Evolutionary conservation across 2,888 invertebrate species (phyloP).

Genomic region (Ferrisia virgata): DNA sequence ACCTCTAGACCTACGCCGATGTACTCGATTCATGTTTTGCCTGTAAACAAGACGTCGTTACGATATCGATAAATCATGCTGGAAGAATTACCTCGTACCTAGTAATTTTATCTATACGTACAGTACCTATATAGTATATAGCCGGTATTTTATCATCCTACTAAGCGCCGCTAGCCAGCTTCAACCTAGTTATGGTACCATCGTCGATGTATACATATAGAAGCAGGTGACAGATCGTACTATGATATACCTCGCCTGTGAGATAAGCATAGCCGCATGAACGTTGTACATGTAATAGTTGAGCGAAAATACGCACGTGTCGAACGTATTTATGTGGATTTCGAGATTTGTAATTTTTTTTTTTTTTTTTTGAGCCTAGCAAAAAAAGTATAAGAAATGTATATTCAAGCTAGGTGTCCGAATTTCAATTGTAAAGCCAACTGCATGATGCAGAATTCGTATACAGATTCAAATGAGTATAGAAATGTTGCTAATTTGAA

Average conservation of each 20-base stretch:
- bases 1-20: not conserved
- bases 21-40: not conserved
- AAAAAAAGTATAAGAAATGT: no score
- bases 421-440: no score
- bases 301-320: no score
- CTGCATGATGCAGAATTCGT: no score
- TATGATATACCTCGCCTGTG: not conserved
- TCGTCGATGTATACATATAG: no score
- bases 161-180: not conserved
- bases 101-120: conserved; percentile 7
- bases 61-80: conserved; percentile 27
- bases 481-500: no score
- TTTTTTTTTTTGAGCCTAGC: no score
- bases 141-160: not conserved
- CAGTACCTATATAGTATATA: not conserved
- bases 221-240: not conserved
- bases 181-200: conserved; percentile 1
- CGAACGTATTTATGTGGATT: no score
- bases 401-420: no score
- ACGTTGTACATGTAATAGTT: no score
- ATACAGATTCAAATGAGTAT: no score
- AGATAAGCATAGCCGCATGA: no score
- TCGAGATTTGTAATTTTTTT: not conserved
- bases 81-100: not conserved
- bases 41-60: not conserved